A percentile compares a stretch with the other conserved stretches of the same genome.
Conservation (phyloP, 1,140 invertebrate species). For the Tetranychus urticae region DNA sequence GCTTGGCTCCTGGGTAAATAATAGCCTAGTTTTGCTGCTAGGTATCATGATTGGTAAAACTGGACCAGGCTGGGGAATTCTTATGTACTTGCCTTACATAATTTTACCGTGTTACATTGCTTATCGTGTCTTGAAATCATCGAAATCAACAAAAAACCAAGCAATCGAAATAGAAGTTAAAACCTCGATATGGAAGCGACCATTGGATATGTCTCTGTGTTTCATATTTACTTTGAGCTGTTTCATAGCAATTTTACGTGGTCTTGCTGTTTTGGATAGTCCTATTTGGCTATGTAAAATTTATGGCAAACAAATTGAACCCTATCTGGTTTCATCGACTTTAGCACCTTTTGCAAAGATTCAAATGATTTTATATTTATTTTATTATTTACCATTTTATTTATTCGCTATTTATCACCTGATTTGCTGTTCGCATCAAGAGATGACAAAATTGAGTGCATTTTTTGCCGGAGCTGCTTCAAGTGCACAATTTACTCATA, state of each 20-base stretch:
- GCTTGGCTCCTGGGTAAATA: not conserved
- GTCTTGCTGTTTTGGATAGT: not conserved
- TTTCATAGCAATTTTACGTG: not conserved
- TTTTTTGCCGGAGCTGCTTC: not conserved
- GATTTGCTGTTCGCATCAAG: not conserved
- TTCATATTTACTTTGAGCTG: not conserved
- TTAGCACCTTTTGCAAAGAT: not conserved
- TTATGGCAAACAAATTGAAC: not conserved
- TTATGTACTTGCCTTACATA: not conserved
- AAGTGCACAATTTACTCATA: not conserved
- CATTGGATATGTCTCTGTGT: not conserved
- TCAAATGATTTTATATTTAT: not conserved
- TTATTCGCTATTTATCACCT: not conserved
- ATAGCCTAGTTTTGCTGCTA: not conserved
- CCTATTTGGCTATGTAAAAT: not conserved
- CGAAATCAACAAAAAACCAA: not conserved
- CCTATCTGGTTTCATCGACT: not conserved
- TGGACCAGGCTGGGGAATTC: not conserved
- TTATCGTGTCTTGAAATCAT: not conserved
- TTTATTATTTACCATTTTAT: not conserved
- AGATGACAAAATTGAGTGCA: not conserved
- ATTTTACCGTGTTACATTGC: not conserved
- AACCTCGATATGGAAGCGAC: not conserved
- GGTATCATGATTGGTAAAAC: not conserved
- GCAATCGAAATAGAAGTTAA: not conserved